Base-by-base conservation (phyloP, 2,113 vertebrate genomes). In the Chamaetylas fuelleborni region DNA sequence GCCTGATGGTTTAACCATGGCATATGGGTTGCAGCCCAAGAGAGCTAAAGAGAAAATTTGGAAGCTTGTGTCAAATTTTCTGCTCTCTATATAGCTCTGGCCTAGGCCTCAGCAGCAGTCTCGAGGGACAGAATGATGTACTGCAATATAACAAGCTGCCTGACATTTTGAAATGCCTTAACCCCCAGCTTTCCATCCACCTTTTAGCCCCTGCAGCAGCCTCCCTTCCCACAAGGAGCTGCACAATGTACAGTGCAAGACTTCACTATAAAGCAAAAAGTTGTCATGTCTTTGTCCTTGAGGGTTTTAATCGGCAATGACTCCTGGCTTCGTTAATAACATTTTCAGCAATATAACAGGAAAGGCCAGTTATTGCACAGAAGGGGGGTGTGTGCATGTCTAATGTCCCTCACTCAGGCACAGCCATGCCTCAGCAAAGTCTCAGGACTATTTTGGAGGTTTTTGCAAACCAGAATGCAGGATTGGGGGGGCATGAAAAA, bases 291-390 rank as follows among this genome's bases (percentile, higher is more conserved):
- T 94, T 96, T 85, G 96, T 97, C 98, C 97, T 97, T 98, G 95
- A 97, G 97, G 96, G 97, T 96, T 98, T 98, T 98, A 98, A 98
- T 98, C 97, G 93, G 96, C 43, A 25, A 70, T 57, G 88, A 93
- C 90, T 97, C 95, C 96, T 78, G 82, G 69, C 93, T 85, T 26
- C 3, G 22, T 91, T 96, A 96, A 95, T 97, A 97, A 77, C 77
- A 51, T 85, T 81, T 86, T 83, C 92, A 76, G 50, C 48, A 90
- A 89, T 76, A 40, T 38, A 87, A 77, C 5, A 56, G 12, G 33
- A 89, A 96, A 92, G 87, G 64, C 73, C 81, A 87, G 69, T 67
- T 74, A 66, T n/a, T 20, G 64, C n/a, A 38, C 7, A 14, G 82
- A 29, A 83, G 43, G 24, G 24, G n/a, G 24, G 22, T 28, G 5